phyloP scores from a whole-genome alignment of 2,797 vertebrate genomes.

The Borostomias antarcticus region DNA sequence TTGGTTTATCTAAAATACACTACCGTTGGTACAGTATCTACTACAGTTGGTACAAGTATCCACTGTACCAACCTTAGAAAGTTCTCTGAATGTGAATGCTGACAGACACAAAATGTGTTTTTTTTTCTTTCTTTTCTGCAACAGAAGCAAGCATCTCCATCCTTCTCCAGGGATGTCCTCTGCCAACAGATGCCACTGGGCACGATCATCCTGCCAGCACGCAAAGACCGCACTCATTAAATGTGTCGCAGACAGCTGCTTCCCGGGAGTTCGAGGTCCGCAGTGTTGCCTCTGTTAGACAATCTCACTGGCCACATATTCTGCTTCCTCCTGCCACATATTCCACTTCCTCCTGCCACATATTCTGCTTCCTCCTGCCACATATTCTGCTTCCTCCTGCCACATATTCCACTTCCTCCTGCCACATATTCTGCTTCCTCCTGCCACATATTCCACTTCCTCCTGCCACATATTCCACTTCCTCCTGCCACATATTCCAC shows the following conservation, averaged over 20 bases:
- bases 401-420: constrained; percentile 8
- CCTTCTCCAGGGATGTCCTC: not conserved
- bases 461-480: not conserved
- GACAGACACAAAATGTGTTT: not conserved
- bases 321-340: constrained; percentile 7
- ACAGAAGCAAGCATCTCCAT: not conserved
- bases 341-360: not conserved
- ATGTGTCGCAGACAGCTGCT: constrained; percentile 43
- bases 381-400: not conserved
- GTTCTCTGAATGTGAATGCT: not conserved
- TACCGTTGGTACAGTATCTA: no score
- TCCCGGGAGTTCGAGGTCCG: constrained; percentile 22
- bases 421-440: constrained; percentile 7
- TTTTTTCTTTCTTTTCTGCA: not conserved
- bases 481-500: no score
- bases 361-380: constrained; percentile 1
- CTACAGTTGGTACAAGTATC: no score
- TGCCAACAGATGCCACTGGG: constrained; percentile 5
- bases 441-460: constrained; percentile 8
- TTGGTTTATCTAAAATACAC: no score
- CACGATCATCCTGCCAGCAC: constrained; percentile 12
- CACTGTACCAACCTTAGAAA: no score
- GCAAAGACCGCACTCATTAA: constrained; percentile 42
- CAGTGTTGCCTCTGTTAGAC: constrained; percentile 27
- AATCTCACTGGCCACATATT: constrained; percentile 27